Evolutionary conservation across 2,888 invertebrate genomes (phyloP).

Genomic region (Nemotelus nigrinus): DNA sequence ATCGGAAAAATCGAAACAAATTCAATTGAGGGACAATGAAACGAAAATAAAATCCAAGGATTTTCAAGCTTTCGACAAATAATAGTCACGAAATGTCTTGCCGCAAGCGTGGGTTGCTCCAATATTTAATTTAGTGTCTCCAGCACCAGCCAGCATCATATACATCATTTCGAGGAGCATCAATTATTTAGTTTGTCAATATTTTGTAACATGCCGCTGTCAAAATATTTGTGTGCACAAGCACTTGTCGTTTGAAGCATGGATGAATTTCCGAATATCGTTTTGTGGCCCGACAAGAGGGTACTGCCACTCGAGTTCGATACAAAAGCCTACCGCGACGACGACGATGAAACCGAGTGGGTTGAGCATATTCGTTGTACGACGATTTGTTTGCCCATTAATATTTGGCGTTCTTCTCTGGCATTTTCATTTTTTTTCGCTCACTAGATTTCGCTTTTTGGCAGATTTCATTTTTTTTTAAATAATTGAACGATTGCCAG

Average conservation of each 20-base stretch:
- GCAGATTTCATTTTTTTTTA: background rate
- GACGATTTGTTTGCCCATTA: conserved; percentile 11
- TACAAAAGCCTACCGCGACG: background rate
- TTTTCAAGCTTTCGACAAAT: too few species aligned
- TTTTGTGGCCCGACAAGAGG: background rate
- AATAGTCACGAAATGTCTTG: too few species aligned
- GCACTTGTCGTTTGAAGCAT: background rate
- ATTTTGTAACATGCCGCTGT: conserved; percentile 13
- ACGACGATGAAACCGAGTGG: background rate
- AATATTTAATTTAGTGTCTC: too few species aligned
- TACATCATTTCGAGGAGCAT: background rate
- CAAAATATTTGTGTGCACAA: conserved; percentile 13
- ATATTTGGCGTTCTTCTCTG: conserved; percentile 7
- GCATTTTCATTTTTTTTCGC: background rate
- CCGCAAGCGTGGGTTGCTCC: too few species aligned
- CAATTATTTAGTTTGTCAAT: conserved; percentile 15
- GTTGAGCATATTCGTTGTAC: background rate
- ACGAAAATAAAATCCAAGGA: too few species aligned
- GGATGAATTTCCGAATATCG: conserved; percentile 6
- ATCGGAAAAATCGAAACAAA: too few species aligned
- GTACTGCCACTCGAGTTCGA: background rate
- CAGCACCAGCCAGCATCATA: too few species aligned
- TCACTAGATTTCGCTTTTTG: background rate
- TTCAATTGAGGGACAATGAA: too few species aligned
- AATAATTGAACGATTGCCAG: background rate